Evolutionary conservation across 2,797 vertebrate species (phyloP).

Genomic region (Anguilla anguilla): DNA sequence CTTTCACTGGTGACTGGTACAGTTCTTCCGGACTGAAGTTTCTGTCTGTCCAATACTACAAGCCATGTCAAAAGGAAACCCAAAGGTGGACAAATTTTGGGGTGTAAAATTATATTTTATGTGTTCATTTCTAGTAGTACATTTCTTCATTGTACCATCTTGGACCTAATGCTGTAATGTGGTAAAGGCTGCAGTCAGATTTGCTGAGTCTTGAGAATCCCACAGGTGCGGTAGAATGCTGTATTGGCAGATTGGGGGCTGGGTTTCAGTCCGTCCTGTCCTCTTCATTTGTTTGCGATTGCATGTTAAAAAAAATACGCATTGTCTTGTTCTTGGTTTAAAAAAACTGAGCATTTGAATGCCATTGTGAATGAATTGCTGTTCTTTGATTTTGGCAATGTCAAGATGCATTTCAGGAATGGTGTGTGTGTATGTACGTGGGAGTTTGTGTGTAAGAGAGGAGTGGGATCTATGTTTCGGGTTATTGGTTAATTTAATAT

Average conservation of each 20-base stretch:
- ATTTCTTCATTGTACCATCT: background rate
- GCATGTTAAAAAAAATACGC: background rate
- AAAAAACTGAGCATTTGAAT: background rate
- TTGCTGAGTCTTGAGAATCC: background rate
- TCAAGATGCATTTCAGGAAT: background rate
- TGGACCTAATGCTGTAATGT: background rate
- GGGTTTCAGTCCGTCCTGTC: background rate
- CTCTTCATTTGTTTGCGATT: background rate
- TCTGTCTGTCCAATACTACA: background rate
- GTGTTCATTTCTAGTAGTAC: background rate
- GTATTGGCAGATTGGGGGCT: background rate
- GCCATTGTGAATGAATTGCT: background rate
- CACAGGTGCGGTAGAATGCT: background rate
- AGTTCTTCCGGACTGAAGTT: background rate
- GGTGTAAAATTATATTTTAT: background rate
- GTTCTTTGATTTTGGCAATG: background rate
- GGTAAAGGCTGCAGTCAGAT: conserved; percentile 1
- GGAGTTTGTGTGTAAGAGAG: background rate
- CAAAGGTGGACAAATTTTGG: background rate
- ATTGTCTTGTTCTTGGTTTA: background rate
- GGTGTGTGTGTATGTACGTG: background rate
- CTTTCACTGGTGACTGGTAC: background rate
- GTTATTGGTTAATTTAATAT: background rate
- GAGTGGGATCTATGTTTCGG: background rate
- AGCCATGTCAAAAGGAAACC: background rate